These are phyloP conservation scores for Corapipo altera DNA, from an alignment of 2,113 vertebrate genomes.

Conservation along the genomic window DNA sequence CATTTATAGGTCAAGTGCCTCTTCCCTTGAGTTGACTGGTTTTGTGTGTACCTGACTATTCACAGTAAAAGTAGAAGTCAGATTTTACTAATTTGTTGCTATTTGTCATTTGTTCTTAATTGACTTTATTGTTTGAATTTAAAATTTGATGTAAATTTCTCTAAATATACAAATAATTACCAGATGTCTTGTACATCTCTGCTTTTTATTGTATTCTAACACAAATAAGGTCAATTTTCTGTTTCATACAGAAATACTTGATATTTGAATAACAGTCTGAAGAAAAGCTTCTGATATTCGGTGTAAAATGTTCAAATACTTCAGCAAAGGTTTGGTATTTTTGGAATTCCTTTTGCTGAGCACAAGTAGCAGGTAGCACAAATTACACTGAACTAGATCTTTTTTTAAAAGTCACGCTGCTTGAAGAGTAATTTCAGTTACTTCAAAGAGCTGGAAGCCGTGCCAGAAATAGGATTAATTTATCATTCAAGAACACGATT, in stretches of 20 bases:
- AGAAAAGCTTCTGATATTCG: neutral
- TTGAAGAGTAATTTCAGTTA: neutral
- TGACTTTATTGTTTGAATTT: neutral
- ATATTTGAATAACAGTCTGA: neutral
- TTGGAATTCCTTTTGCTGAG: neutral
- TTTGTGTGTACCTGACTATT: neutral
- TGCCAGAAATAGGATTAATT: neutral
- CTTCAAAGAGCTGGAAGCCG: neutral
- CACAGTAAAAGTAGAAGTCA: neutral
- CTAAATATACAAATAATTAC: neutral
- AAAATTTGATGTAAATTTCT: neutral
- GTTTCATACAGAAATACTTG: neutral
- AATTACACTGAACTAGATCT: neutral
- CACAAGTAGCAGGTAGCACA: neutral
- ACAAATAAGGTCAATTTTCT: neutral
- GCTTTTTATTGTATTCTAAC: neutral
- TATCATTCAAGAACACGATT: neutral
- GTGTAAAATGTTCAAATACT: neutral
- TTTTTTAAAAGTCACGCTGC: neutral
- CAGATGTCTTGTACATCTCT: neutral
- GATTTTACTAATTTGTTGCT: neutral
- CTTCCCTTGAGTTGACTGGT: neutral
- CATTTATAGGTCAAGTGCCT: conserved; percentile 32
- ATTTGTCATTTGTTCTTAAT: neutral
- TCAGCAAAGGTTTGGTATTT: neutral